A percentile compares a stretch with the other conserved stretches of the same genome.
These are phyloP conservation scores for Hemichromis elongatus DNA, from an alignment of 2,113 vertebrate species.

Conservation along the genomic window DNA sequence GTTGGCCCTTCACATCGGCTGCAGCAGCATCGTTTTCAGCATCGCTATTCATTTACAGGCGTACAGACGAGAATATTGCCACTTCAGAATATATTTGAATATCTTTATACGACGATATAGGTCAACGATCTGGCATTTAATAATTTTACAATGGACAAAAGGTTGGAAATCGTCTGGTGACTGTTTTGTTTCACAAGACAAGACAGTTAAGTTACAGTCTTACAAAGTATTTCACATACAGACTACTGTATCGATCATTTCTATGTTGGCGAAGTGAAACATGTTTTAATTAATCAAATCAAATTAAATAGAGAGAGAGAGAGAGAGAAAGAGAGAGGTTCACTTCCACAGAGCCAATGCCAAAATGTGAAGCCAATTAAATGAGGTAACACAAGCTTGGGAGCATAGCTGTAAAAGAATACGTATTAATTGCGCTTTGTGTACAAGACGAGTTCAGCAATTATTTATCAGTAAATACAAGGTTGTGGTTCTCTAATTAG, in stretches of 20 bases:
- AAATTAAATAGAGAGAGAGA: not conserved
- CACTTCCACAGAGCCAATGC: not conserved
- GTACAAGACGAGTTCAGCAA: not conserved
- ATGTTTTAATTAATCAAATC: not conserved
- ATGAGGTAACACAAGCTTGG: not conserved
- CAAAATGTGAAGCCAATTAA: not conserved
- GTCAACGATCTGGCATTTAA: constrained; percentile 5
- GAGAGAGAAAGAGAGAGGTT: not conserved
- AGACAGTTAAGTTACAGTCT: constrained; percentile 33
- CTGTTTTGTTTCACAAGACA: constrained; percentile 49
- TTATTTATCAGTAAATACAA: not conserved
- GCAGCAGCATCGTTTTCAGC: not conserved
- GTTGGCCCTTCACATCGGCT: not conserved
- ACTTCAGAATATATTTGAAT: constrained; percentile 20
- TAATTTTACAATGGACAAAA: constrained; percentile 22
- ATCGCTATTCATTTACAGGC: not conserved
- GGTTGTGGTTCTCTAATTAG: not conserved
- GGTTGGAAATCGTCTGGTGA: not conserved
- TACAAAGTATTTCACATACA: constrained; percentile 47
- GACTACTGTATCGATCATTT: not conserved
- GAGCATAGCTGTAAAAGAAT: not conserved
- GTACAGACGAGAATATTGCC: not conserved
- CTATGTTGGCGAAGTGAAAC: not conserved
- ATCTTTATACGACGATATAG: constrained; percentile 28
- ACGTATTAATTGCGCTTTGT: not conserved